Conservation (phyloP, 2,888 invertebrate species). For the Diaperis boleti region DNA sequence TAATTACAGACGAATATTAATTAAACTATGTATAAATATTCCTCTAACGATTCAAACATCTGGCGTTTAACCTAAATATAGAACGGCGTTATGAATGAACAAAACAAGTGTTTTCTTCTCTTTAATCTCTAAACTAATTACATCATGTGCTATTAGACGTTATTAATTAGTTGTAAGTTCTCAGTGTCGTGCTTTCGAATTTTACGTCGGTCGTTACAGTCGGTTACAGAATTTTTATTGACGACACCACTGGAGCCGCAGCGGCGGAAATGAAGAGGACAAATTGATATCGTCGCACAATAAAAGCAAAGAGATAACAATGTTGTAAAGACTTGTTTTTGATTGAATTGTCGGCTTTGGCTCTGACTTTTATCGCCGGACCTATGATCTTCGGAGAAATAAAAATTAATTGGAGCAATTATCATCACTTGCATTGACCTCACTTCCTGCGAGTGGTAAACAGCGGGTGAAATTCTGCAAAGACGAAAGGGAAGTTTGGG, state of each 20-base stretch:
- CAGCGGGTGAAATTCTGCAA: slow-evolving; percentile 19
- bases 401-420: slow-evolving; percentile 39
- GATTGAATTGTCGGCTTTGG: slow-evolving; percentile 33
- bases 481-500: background rate
- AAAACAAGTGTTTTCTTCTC: slow-evolving; percentile 14
- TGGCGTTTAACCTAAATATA: slow-evolving; percentile 29
- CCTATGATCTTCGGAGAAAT: slow-evolving; percentile 31
- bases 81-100: slow-evolving; percentile 15
- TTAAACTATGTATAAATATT: slow-evolving; percentile 31
- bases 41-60: slow-evolving; percentile 32
- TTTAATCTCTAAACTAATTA: slow-evolving; percentile 8
- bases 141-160: slow-evolving; percentile 13
- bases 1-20: slow-evolving; percentile 32
- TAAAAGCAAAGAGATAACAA: slow-evolving; percentile 18
- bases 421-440: slow-evolving; percentile 40
- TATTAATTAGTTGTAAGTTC: too few relatives aligned
- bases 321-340: slow-evolving; percentile 24
- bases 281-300: slow-evolving; percentile 27
- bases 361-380: slow-evolving; percentile 28
- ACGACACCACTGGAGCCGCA: slow-evolving; percentile 11
- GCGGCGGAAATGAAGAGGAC: slow-evolving; percentile 22
- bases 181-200: too few relatives aligned
- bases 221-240: background rate
- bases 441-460: slow-evolving; percentile 33
- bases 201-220: too few relatives aligned